phyloP scores from a whole-genome alignment of 1,140 invertebrate genomes.

The Zaprionus davidi region DNA sequence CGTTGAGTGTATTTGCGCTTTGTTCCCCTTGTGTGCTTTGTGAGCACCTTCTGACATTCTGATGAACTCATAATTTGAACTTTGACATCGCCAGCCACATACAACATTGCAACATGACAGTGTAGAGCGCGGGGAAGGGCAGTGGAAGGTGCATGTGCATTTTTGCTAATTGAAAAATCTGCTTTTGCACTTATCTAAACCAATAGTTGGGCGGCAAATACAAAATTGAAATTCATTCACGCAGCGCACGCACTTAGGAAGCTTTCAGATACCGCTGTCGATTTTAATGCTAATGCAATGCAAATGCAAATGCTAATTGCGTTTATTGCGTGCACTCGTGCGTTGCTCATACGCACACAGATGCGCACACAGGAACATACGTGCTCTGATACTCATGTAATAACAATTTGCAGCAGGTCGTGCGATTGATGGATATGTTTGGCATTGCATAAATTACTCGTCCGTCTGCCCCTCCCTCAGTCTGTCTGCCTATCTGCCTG shows the following conservation, averaged over 20 bases:
- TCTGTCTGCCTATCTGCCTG: background rate
- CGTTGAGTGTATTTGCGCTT: conserved; percentile 74
- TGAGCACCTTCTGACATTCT: conserved; percentile 53
- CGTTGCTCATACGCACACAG: background rate
- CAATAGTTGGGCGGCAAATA: conserved; percentile 18
- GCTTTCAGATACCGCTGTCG: background rate
- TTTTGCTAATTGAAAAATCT: conserved; percentile 37
- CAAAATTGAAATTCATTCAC: conserved; percentile 29
- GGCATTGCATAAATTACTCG: conserved; percentile 60
- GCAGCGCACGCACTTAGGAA: background rate
- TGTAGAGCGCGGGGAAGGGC: background rate
- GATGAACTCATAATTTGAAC: conserved; percentile 79
- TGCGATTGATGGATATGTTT: conserved; percentile 65
- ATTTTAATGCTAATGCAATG: conserved; percentile 20
- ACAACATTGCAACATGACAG: conserved; percentile 3
- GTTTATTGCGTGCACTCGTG: conserved; percentile 33
- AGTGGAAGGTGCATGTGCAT: conserved; percentile 7
- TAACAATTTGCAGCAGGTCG: conserved; percentile 58
- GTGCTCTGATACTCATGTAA: conserved; percentile 11
- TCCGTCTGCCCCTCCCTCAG: background rate
- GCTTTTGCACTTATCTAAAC: conserved; percentile 1
- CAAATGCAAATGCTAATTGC: conserved; percentile 42
- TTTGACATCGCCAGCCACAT: conserved; percentile 55
- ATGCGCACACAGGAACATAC: background rate
- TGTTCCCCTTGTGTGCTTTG: conserved; percentile 66